phyloP scores from a whole-genome alignment of 2,113 vertebrate species.

The Crotalus tigris region DNA sequence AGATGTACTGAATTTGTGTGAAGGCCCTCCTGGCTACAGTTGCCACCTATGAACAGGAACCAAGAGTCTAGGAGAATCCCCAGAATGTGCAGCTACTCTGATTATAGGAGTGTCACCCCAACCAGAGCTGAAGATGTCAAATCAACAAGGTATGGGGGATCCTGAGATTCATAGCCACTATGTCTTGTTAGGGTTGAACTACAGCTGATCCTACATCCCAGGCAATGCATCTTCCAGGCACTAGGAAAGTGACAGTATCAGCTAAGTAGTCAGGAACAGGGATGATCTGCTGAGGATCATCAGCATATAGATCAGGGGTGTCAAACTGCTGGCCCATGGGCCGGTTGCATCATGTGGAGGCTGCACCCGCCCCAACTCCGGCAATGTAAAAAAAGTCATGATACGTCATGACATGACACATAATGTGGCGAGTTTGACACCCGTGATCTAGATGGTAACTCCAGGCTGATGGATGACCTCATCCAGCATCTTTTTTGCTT shows the following conservation, averaged over 20 bases:
- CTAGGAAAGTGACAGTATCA: not conserved
- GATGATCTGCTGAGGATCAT: not conserved
- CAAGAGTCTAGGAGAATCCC: not conserved
- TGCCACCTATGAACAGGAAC: not conserved
- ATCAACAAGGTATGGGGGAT: not conserved
- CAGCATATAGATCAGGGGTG: not conserved
- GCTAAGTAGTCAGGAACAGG: not conserved
- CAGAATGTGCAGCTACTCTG: not conserved
- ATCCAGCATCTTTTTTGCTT: not conserved
- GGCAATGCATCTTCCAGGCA: not conserved
- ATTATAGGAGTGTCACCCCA: not conserved
- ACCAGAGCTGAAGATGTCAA: not conserved
- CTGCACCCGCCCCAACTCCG: too few species aligned
- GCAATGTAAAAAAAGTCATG: too few species aligned
- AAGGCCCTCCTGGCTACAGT: not conserved
- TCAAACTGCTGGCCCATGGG: too few species aligned
- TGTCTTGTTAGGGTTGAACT: not conserved
- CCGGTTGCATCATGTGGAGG: too few species aligned
- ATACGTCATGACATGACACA: too few species aligned
- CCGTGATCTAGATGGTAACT: not conserved
- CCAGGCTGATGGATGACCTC: not conserved
- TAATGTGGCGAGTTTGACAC: too few species aligned
- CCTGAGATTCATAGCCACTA: not conserved
- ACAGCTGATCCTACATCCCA: not conserved
- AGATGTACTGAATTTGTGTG: not conserved